Evolutionary conservation across 2,888 invertebrate species (phyloP), one percentile per base, ranked within the genome.

Genomic region (Xestia sexstrigata): DNA sequence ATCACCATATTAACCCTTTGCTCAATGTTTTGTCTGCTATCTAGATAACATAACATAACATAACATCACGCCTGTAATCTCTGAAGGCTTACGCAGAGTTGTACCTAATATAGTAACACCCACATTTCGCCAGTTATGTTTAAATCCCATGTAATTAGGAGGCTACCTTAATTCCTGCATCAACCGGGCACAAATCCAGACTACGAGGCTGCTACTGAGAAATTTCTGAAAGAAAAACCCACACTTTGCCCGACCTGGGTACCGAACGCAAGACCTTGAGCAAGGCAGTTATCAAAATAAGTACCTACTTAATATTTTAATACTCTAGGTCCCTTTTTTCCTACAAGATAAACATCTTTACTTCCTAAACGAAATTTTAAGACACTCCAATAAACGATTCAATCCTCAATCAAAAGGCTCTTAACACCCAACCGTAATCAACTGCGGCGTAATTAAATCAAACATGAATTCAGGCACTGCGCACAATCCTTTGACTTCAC

Each of bases 401-500:
- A 66, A 26, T 70, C 62, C 42, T 63, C 35, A 72, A 82, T 80
- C 5, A 63, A 74, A 78, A 81, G 78, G 76, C 80, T 84, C 80
- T 75, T 70, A 68, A 79, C 74, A 88, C 87, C 81, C 58, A 87
- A 90, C 89, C 89, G 86, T 89, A 90, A 88, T 87, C 81, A 87
- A 88, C 79, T 82, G 76, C 78, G 76, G 81, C 92, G 93, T 93
- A 95, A 95, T 96, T 95, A 95, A 95, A 92, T 93, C 92, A 92
- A 87, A 82, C 81, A 78, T 81, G 91, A 87, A 91, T 93, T 93
- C 92, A 90, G 89, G 82, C 89, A 89, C 87, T 89, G 91, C 81
- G 72, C 71, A 90, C 93, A 94, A 94, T 94, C 93, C 94, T 92
- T 91, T 94, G 93, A 94, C 92, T 95, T 91, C 92, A 89, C 88